Conservation (phyloP, 2,113 vertebrate species). For the Odontesthes bonariensis region DNA sequence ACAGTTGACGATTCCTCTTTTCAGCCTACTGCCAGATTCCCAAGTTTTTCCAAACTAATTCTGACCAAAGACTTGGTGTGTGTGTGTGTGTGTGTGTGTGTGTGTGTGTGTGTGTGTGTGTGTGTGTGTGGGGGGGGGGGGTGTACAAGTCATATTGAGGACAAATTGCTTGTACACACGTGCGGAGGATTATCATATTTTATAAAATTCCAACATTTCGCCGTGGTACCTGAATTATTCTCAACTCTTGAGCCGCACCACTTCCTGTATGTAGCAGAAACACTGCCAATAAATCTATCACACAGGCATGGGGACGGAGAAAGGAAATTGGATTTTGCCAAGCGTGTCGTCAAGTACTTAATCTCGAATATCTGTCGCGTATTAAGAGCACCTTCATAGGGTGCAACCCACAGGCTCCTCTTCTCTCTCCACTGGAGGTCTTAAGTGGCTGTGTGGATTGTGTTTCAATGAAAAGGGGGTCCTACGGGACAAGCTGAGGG, state of each 20-base stretch:
- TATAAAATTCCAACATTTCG: slow-evolving; percentile 53
- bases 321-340: slow-evolving; percentile 84
- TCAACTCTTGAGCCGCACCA: slow-evolving; percentile 37
- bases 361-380: slow-evolving; percentile 82
- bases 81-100: too few relatives aligned
- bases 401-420: slow-evolving; percentile 37
- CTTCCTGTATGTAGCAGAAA: slow-evolving; percentile 62
- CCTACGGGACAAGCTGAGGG: slow-evolving; percentile 35
- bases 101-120: too few relatives aligned
- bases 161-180: slow-evolving; percentile 28
- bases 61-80: neutral
- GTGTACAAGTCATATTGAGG: neutral
- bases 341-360: slow-evolving; percentile 80
- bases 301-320: slow-evolving; percentile 51
- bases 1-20: slow-evolving; percentile 12
- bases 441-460: slow-evolving; percentile 54
- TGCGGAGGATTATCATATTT: slow-evolving; percentile 57
- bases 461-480: slow-evolving; percentile 41
- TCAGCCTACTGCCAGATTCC: slow-evolving; percentile 10
- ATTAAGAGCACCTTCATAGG: slow-evolving; percentile 72
- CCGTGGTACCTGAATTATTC: slow-evolving; percentile 49
- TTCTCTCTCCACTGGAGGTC: slow-evolving; percentile 40
- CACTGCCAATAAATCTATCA: slow-evolving; percentile 76
- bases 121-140: neutral
- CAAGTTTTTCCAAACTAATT: slow-evolving; percentile 33